Evolutionary conservation across 2,888 invertebrate species (phyloP), one percentile per base, ranked within the genome.

Genomic region (Eupeodes luniger): DNA sequence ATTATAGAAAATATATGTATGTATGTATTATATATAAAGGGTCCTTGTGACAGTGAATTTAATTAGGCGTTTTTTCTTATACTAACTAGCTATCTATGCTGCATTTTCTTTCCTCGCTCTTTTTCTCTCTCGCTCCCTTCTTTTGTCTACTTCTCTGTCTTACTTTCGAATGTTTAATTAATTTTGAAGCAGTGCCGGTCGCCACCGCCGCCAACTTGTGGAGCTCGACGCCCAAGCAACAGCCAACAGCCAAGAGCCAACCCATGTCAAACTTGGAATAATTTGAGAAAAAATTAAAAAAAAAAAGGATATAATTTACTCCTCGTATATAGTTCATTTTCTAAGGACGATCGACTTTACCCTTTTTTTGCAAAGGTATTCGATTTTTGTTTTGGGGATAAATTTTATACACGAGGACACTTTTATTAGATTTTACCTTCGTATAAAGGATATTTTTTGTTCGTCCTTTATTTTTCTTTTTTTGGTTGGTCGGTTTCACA

Each of bases 391-490:
- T 40, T 40, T 40, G 40, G 55, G 74, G 75, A 88, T 78, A 88
- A 75, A 88, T 85, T 88, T 81, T 84, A 67, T 44, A 81, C 74
- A 70, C 66, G 67, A 81, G 67, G 81, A 81, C 75, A 88, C 81
- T 85, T 88, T 88, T 88, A 88, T 88, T 88, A 75, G 85, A 81
- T 77, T 88, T 81, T 81, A 88, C 88, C 78, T 81, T 81, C 53
- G 75, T 57, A 40, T 5, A 74, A 53, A 84, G 81, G 84, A 88
- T 81, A 74, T 57, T 55, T 55, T 72, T 51, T 49, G 36, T 12
- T 9, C 36, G 19, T 49, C 70, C 64, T 44, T 27, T 27, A 27
- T 27, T 27, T 27, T 72, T 57, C 61, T 62, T 76, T 57, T 75
- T 59, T 83, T 55, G 81, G 62, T 79, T 36, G 69, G 75, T 85